Percentiles rank a stretch among this genome's conserved stretches.
These are phyloP conservation scores for Globodera rostochiensis DNA, from an alignment of 1,140 invertebrate species.

Conservation along the genomic window DNA sequence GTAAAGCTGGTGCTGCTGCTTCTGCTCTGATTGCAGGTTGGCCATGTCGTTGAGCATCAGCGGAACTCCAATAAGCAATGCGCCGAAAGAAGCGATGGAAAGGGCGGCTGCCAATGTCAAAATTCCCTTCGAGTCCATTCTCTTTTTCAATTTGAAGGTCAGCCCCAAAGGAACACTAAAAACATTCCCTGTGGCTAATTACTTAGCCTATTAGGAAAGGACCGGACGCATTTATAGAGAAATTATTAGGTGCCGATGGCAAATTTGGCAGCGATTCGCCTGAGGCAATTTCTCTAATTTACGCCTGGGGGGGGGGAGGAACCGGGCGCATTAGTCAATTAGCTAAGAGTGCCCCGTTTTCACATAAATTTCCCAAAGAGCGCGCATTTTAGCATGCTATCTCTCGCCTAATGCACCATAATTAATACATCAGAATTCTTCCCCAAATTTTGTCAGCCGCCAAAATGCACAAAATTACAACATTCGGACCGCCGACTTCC, in stretches of 20 bases:
- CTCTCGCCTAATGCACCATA: background rate
- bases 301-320: background rate
- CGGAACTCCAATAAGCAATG: slow-evolving; percentile 9
- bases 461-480: no score
- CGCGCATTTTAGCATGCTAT: background rate
- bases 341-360: background rate
- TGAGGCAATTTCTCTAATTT: no score
- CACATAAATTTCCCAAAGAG: background rate
- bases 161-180: background rate
- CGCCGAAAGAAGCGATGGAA: slow-evolving; percentile 1
- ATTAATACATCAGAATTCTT: background rate
- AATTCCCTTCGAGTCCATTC: slow-evolving; percentile 2
- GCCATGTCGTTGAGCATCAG: slow-evolving; percentile 8
- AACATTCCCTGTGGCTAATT: background rate
- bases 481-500: no score
- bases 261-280: no score
- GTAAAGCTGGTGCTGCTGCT: slow-evolving; percentile 11
- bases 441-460: no score
- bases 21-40: slow-evolving; percentile 4
- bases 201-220: no score
- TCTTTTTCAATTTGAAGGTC: no score
- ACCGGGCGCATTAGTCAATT: background rate
- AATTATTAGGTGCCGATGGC: no score
- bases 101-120: slow-evolving; percentile 14
- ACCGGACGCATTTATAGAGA: no score